Percentiles rank a stretch among this genome's conserved stretches.
phyloP scores from a whole-genome alignment of 2,113 vertebrate species.

The Gobius niger region DNA sequence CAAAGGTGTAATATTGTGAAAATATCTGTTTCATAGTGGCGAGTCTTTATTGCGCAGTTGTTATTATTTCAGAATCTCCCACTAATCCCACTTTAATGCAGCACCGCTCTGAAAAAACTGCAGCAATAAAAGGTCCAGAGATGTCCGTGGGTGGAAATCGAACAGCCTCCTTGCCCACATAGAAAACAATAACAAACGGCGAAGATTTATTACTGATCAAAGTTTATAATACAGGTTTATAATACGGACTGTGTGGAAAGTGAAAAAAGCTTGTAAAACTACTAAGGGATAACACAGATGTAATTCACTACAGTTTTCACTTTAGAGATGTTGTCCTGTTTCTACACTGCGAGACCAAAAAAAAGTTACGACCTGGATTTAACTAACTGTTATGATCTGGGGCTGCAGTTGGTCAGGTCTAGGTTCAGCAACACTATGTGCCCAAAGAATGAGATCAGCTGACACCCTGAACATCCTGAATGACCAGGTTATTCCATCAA shows the following conservation, averaged over 20 bases:
- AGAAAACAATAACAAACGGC: conserved; percentile 9
- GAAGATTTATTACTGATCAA: not conserved
- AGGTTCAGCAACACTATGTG: no score
- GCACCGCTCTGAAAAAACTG: not conserved
- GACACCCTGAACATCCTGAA: no score
- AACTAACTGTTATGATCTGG: no score
- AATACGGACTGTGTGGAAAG: not conserved
- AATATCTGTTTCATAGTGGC: not conserved
- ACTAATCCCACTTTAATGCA: conserved; percentile 7
- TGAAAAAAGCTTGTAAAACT: not conserved
- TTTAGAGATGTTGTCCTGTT: no score
- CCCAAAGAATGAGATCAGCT: no score
- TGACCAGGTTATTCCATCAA: no score
- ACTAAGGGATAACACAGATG: no score
- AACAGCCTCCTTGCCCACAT: not conserved
- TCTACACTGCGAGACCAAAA: no score
- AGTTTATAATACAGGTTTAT: not conserved
- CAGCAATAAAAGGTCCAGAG: conserved; percentile 1
- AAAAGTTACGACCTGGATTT: no score
- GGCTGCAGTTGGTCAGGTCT: no score
- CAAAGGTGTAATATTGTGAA: not conserved
- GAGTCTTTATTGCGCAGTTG: not conserved
- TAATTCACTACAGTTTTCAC: no score
- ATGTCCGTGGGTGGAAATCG: conserved; percentile 2
- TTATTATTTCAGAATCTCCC: not conserved